phyloP scores from a whole-genome alignment of 2,797 vertebrate species.

The Pseudochirops cupreus region DNA sequence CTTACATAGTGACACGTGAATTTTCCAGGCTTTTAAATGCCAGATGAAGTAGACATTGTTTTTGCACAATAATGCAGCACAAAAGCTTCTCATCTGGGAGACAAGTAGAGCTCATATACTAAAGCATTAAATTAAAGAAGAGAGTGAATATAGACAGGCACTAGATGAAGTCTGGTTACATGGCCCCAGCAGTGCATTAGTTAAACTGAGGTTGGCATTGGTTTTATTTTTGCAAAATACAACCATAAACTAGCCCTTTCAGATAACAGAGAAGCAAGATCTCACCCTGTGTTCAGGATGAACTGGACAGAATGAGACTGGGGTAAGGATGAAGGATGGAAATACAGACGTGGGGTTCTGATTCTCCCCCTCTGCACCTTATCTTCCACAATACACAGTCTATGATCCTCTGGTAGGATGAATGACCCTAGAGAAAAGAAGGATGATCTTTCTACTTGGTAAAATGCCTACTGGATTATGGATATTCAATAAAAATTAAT shows the following conservation, averaged over 20 bases:
- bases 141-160: background rate
- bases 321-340: background rate
- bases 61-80: background rate
- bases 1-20: conserved; percentile 6
- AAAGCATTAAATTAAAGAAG: background rate
- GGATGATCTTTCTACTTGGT: background rate
- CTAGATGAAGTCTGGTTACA: background rate
- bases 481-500: conserved; percentile 1
- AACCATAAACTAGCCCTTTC: background rate
- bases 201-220: background rate
- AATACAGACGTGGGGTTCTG: background rate
- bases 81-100: conserved; percentile 16
- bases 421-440: background rate
- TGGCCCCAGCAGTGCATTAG: background rate
- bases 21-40: conserved; percentile 45
- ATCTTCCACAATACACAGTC: no score
- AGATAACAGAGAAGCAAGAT: background rate
- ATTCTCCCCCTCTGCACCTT: background rate
- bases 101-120: background rate
- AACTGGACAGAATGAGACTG: background rate
- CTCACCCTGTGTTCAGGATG: background rate
- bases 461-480: background rate
- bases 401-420: background rate
- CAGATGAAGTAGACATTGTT: conserved; percentile 2
- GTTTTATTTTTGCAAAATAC: background rate